phyloP scores from a whole-genome alignment of 2,113 vertebrate genomes.

The Neopipo cinnamomea region DNA sequence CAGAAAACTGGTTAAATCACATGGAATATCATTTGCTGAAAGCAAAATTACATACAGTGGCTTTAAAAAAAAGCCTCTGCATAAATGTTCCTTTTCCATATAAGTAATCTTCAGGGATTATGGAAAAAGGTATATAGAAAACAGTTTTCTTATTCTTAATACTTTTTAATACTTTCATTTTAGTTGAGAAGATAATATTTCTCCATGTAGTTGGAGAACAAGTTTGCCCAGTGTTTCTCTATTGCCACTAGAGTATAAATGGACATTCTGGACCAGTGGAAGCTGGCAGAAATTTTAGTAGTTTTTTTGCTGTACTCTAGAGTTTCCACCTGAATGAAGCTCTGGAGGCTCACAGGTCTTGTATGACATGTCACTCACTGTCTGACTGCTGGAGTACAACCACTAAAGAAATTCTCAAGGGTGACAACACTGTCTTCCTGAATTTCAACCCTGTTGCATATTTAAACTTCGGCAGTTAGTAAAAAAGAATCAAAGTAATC shows the following conservation, averaged over 20 bases:
- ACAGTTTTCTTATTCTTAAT: not conserved
- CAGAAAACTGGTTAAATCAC: not conserved
- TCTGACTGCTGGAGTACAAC: not conserved
- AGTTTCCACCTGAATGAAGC: not conserved
- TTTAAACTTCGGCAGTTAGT: constrained; percentile 17
- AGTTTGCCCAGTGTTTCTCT: not conserved
- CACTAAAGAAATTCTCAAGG: not conserved
- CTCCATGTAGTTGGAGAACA: not conserved
- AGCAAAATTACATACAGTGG: not conserved
- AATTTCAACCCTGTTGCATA: not conserved
- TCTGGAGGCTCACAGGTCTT: not conserved
- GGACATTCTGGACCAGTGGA: not conserved
- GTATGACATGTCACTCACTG: not conserved
- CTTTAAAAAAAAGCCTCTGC: not conserved
- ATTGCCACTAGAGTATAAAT: not conserved
- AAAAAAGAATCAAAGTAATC: constrained; percentile 35
- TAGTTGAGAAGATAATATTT: not conserved
- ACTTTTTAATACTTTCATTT: not conserved
- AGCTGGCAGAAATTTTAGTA: not conserved
- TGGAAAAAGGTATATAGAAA: not conserved
- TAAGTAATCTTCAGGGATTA: not conserved
- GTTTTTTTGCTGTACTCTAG: not conserved
- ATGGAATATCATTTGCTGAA: not conserved
- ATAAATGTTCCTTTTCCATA: not conserved
- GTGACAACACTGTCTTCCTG: not conserved